Percentiles rank a stretch among this genome's conserved stretches.
phyloP scores from a whole-genome alignment of 2,888 invertebrate genomes.

The Teleogryllus oceanicus region DNA sequence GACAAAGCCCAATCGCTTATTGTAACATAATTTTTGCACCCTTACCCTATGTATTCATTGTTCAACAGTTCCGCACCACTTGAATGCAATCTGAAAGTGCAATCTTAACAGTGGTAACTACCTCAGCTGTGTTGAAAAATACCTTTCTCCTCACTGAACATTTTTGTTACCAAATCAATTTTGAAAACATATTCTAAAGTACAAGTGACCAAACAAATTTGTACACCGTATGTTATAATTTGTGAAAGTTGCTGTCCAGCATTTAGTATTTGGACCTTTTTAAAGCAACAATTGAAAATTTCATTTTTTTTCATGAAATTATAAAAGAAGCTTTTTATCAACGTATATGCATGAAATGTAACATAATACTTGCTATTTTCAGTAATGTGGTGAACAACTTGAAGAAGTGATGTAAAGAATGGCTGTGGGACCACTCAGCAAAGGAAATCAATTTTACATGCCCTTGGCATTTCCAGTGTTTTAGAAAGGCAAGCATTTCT shows the following conservation, averaged over 20 bases:
- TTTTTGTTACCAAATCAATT: neutral
- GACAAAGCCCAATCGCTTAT: neutral
- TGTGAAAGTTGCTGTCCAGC: constrained; percentile 6
- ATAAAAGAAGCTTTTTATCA: neutral
- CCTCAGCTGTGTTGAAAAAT: constrained; percentile 4
- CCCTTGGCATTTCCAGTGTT: constrained; percentile 22
- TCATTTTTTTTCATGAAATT: neutral
- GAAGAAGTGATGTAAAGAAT: constrained; percentile 21
- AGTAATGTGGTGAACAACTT: neutral
- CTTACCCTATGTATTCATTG: neutral
- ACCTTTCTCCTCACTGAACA: neutral
- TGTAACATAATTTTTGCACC: neutral
- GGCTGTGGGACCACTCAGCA: constrained; percentile 34
- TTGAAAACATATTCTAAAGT: constrained; percentile 18
- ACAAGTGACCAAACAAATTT: constrained; percentile 10
- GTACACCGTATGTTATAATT: neutral
- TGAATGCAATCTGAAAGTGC: neutral
- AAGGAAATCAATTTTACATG: constrained; percentile 18
- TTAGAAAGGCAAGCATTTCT: constrained; percentile 24
- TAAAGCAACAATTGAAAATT: neutral
- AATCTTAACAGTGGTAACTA: neutral
- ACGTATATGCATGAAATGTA: neutral
- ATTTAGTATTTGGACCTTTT: neutral
- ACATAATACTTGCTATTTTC: neutral
- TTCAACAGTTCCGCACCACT: neutral